phyloP scores from a whole-genome alignment of 2,888 invertebrate species.

The Tortrix viridana region DNA sequence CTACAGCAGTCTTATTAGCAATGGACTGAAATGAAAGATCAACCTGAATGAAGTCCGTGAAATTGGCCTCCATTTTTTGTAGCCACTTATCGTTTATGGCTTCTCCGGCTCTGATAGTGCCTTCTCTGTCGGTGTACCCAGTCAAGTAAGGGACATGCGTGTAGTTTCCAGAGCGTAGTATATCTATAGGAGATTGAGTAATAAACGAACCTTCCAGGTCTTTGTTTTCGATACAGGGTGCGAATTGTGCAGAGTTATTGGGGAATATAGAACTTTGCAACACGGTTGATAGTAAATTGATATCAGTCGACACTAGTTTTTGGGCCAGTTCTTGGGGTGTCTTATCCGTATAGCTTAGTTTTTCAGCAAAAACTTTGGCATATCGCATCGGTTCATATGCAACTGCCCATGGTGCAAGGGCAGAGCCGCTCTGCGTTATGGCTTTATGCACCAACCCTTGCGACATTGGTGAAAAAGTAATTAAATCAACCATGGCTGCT shows the following conservation, averaged over 20 bases:
- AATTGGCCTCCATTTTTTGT: slow-evolving; percentile 63
- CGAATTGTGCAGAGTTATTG: slow-evolving; percentile 70
- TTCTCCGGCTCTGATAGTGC: slow-evolving; percentile 64
- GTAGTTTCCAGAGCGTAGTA: slow-evolving; percentile 62
- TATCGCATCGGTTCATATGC: slow-evolving; percentile 68
- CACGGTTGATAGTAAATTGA: slow-evolving; percentile 50
- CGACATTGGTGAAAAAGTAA: slow-evolving; percentile 64
- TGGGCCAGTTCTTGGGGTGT: slow-evolving; percentile 55
- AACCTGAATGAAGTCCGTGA: slow-evolving; percentile 65
- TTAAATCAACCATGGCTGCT: slow-evolving; percentile 82
- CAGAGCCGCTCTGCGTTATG: slow-evolving; percentile 70
- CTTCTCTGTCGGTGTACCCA: slow-evolving; percentile 68
- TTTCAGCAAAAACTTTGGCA: slow-evolving; percentile 58
- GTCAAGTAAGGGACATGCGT: slow-evolving; percentile 66
- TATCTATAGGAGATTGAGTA: slow-evolving; percentile 61
- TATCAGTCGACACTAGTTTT: slow-evolving; percentile 52
- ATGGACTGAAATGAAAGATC: slow-evolving; percentile 56
- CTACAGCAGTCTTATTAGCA: slow-evolving; percentile 48
- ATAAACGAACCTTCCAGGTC: slow-evolving; percentile 57
- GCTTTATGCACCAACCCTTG: slow-evolving; percentile 66
- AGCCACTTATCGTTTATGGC: slow-evolving; percentile 59
- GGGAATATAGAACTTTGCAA: slow-evolving; percentile 57
- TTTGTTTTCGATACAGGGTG: slow-evolving; percentile 70
- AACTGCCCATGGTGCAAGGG: slow-evolving; percentile 71
- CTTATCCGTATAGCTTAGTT: slow-evolving; percentile 58